Evolutionary conservation across 2,113 vertebrate genomes (phyloP).

Genomic region (Enhydra lutris): DNA sequence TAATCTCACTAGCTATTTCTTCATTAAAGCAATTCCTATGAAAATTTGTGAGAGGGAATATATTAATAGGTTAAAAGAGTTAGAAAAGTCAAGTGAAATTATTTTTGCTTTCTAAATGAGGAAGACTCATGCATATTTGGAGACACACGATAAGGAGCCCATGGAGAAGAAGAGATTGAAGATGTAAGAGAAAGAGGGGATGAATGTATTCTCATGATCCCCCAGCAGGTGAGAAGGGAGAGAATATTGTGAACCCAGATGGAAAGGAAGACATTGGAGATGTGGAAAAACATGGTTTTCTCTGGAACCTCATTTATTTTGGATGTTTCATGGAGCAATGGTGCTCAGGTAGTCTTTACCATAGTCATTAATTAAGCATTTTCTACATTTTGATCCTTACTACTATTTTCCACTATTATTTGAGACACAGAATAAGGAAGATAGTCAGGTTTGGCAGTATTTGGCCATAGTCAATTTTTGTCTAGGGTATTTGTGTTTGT

Average conservation of each 20-base stretch:
- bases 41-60: neutral
- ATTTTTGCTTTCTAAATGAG: slow-evolving; percentile 10
- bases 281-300: neutral
- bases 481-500: neutral
- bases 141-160: neutral
- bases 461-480: neutral
- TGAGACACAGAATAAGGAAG: neutral
- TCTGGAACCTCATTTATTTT: neutral
- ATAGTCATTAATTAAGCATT: neutral
- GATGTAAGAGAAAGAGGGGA: neutral
- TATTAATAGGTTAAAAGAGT: neutral
- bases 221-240: neutral
- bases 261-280: neutral
- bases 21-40: neutral
- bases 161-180: neutral
- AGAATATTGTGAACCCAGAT: neutral
- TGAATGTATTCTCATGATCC: no score
- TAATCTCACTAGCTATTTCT: neutral
- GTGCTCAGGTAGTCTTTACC: neutral
- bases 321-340: neutral
- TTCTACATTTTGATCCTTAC: neutral
- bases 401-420: neutral
- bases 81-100: neutral
- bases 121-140: neutral
- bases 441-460: neutral